Conservation (phyloP, 2,888 invertebrate genomes). For the Folsomia candida region DNA sequence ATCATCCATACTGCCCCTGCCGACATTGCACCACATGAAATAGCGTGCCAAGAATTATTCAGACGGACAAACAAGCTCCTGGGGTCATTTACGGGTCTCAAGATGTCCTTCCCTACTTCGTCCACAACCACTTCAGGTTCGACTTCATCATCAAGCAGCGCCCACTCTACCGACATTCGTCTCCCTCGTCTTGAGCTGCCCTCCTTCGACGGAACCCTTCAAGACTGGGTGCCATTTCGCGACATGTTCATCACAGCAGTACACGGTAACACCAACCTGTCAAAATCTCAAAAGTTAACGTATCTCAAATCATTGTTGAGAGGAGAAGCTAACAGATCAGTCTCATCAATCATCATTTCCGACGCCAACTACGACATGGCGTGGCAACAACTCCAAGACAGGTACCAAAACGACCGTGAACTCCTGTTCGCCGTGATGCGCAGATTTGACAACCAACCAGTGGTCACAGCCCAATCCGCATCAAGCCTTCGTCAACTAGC, state of each 20-base stretch:
- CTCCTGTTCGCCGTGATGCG: conserved; percentile 18
- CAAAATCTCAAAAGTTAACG: conserved; percentile 23
- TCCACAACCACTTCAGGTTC: background rate
- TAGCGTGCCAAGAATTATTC: background rate
- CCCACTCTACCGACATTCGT: background rate
- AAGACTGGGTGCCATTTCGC: too few species aligned
- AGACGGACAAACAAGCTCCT: background rate
- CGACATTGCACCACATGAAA: background rate
- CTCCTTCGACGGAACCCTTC: too few species aligned
- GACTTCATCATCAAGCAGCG: too few species aligned
- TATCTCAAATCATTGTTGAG: conserved; percentile 23
- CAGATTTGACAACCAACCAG: conserved; percentile 10
- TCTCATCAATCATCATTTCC: conserved; percentile 13
- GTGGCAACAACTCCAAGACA: conserved; percentile 16
- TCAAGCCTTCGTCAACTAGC: conserved; percentile 15
- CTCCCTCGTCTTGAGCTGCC: conserved; percentile 21
- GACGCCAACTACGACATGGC: conserved; percentile 35
- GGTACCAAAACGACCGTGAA: conserved; percentile 33
- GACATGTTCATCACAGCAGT: conserved; percentile 25
- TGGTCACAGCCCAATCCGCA: conserved; percentile 8
- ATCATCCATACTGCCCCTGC: background rate
- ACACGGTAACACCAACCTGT: conserved; percentile 8
- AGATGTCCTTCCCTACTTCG: background rate
- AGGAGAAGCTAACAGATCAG: conserved; percentile 30
- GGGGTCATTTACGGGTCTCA: background rate